Percentiles rank a stretch among this genome's conserved stretches.
Evolutionary conservation across 2,888 invertebrate genomes (phyloP).

Genomic region (Apamea anceps): DNA sequence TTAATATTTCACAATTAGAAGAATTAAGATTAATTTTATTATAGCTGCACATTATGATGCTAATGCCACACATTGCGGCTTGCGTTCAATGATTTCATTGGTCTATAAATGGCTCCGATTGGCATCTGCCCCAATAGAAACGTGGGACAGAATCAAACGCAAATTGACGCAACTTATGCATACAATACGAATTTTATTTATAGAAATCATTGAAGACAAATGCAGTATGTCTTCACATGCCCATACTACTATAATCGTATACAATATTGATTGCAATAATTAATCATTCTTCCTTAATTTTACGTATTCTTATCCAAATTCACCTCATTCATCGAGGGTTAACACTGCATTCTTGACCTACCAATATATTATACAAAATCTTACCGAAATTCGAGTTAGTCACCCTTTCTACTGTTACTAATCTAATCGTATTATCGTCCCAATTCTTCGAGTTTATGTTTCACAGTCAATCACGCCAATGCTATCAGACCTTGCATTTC

Average conservation of each 20-base stretch:
- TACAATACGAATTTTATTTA: background rate
- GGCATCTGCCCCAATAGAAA: slow-evolving; percentile 2
- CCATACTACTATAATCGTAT: slow-evolving; percentile 27
- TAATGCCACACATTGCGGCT: background rate
- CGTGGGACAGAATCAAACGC: background rate
- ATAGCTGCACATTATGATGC: slow-evolving; percentile 36
- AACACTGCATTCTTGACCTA: slow-evolving; percentile 33
- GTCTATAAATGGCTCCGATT: background rate
- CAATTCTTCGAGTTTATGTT: slow-evolving; percentile 23
- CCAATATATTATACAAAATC: slow-evolving; percentile 27
- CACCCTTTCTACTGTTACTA: background rate
- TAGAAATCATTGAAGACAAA: slow-evolving; percentile 5
- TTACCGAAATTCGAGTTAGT: slow-evolving; percentile 47
- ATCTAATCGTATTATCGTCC: slow-evolving; percentile 20
- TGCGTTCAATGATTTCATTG: slow-evolving; percentile 22
- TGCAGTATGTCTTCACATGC: background rate
- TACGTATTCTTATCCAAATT: slow-evolving; percentile 22
- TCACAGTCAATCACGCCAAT: slow-evolving; percentile 45
- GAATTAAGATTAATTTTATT: slow-evolving; percentile 11
- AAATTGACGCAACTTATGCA: background rate
- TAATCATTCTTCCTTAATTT: slow-evolving; percentile 24
- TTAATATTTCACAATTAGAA: slow-evolving; percentile 32
- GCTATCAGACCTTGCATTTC: slow-evolving; percentile 6
- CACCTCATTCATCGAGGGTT: background rate
- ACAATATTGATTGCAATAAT: slow-evolving; percentile 25